phyloP scores from a whole-genome alignment of 2,888 invertebrate species.

The Selenia dentaria region DNA sequence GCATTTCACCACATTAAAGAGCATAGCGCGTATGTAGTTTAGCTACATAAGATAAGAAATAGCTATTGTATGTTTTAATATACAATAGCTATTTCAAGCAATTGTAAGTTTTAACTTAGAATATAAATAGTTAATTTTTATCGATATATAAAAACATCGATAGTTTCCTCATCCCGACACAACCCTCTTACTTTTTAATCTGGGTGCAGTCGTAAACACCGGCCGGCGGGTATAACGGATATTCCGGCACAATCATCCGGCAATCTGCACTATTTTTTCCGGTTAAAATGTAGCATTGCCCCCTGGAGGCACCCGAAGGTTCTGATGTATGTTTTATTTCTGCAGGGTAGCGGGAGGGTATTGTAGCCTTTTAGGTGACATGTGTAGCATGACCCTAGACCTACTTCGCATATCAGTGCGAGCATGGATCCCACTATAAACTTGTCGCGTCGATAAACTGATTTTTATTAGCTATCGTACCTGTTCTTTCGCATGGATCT shows the following conservation, averaged over 20 bases:
- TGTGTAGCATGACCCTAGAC: not conserved
- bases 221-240: slow-evolving; percentile 65
- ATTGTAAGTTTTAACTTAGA: too few relatives aligned
- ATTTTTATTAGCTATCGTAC: too few relatives aligned
- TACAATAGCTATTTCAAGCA: too few relatives aligned
- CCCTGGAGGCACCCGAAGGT: slow-evolving; percentile 42
- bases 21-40: too few relatives aligned
- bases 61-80: too few relatives aligned
- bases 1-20: too few relatives aligned
- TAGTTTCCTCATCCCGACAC: slow-evolving; percentile 25
- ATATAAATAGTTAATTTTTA: too few relatives aligned
- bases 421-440: too few relatives aligned
- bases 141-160: slow-evolving; percentile 6
- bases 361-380: not conserved
- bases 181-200: slow-evolving; percentile 68
- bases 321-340: slow-evolving; percentile 71
- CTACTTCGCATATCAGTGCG: too few relatives aligned
- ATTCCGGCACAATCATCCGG: slow-evolving; percentile 75
- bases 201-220: slow-evolving; percentile 69
- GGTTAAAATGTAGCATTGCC: slow-evolving; percentile 62
- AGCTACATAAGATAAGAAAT: too few relatives aligned
- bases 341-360: slow-evolving; percentile 30
- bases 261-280: slow-evolving; percentile 77
- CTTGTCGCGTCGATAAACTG: too few relatives aligned
- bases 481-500: too few relatives aligned